A percentile compares a stretch with the other conserved stretches of the same genome.
Evolutionary conservation across 2,797 vertebrate genomes (phyloP).

Genomic region (Enteromius radiatus): DNA sequence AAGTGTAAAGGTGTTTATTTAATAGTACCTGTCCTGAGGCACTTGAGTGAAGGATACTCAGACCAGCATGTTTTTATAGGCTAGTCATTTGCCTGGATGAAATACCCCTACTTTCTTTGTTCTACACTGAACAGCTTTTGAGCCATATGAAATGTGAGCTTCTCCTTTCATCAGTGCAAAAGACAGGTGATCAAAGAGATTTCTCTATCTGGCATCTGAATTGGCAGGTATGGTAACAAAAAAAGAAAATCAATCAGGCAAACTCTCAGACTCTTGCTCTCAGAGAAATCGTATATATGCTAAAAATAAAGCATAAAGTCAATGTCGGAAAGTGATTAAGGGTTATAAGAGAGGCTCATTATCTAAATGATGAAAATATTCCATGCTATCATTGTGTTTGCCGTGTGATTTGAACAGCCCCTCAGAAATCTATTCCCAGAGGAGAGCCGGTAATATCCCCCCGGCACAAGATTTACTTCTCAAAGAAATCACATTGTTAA

Average conservation of each 20-base stretch:
- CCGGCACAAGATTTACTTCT: conserved; percentile 36
- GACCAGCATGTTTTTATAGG: conserved; percentile 36
- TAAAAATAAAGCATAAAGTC: conserved; percentile 36
- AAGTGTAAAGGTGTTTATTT: conserved; percentile 32
- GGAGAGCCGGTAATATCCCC: conserved; percentile 10
- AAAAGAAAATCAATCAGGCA: conserved; percentile 48
- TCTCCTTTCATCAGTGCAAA: conserved; percentile 58
- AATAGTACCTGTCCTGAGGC: conserved; percentile 15
- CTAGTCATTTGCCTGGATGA: conserved; percentile 45
- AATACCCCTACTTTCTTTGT: conserved; percentile 48
- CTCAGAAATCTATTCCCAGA: conserved; percentile 30
- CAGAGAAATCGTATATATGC: conserved; percentile 31
- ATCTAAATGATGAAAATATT: conserved; percentile 50
- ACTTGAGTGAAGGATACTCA: conserved; percentile 41
- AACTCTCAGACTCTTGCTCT: conserved; percentile 24
- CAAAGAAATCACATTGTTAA: conserved; percentile 39
- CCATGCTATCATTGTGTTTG: conserved; percentile 34
- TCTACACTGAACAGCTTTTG: conserved; percentile 54
- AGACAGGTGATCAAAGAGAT: conserved; percentile 59
- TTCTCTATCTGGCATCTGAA: conserved; percentile 50
- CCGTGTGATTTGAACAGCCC: conserved; percentile 34
- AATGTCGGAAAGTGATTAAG: conserved; percentile 36
- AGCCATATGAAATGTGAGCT: conserved; percentile 52
- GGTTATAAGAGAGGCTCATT: conserved; percentile 38
- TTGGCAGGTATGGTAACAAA: conserved; percentile 49